Evolutionary conservation across 2,888 invertebrate genomes (phyloP).

Genomic region (Vanessa cardui): DNA sequence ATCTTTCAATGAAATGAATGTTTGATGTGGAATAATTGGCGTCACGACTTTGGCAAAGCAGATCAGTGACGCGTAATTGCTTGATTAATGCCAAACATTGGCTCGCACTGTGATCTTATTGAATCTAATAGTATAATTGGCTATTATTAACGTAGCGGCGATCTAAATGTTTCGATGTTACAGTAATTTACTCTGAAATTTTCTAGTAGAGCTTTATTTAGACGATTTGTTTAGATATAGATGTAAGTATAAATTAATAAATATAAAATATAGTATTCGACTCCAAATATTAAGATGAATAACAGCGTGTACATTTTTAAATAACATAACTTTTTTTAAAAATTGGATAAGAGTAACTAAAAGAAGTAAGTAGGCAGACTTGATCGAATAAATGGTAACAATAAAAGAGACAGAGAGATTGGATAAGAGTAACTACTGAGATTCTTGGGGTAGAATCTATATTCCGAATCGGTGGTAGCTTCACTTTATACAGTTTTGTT

Average conservation of each 20-base stretch:
- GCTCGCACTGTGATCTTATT: constrained; percentile 23
- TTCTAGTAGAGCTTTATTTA: neutral
- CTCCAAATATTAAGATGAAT: too few relatives aligned
- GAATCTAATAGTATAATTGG: constrained; percentile 23
- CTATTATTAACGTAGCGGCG: constrained; percentile 24
- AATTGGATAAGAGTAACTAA: too few relatives aligned
- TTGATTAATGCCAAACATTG: constrained; percentile 34
- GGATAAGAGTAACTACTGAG: neutral
- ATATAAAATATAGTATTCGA: too few relatives aligned
- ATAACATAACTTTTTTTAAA: too few relatives aligned
- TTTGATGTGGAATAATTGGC: constrained; percentile 12
- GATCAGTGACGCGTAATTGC: constrained; percentile 23
- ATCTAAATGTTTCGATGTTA: constrained; percentile 2
- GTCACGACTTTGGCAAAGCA: constrained; percentile 20
- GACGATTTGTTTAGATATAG: neutral
- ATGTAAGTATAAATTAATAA: neutral
- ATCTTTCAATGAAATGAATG: neutral
- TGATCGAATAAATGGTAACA: too few relatives aligned
- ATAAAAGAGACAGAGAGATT: too few relatives aligned
- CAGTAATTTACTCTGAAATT: neutral
- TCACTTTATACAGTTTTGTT: too few relatives aligned
- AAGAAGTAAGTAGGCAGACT: too few relatives aligned
- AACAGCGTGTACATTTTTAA: too few relatives aligned
- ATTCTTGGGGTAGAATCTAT: too few relatives aligned
- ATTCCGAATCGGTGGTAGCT: too few relatives aligned